phyloP scores from a whole-genome alignment of 2,888 invertebrate species.

The Cephus pulcher region DNA sequence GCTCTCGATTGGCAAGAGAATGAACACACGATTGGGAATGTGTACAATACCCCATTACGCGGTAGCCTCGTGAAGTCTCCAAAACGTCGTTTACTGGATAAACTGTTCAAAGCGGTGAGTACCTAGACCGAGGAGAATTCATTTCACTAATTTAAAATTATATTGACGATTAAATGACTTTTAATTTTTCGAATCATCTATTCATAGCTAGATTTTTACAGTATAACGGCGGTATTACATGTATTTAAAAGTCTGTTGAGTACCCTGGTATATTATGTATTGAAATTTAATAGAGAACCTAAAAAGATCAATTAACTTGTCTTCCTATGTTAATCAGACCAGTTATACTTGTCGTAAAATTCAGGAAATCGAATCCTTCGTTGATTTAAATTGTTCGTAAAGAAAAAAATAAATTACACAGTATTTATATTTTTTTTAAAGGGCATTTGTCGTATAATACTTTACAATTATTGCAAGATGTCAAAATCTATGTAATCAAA shows the following conservation, averaged over 20 bases:
- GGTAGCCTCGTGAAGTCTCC: conserved; percentile 30
- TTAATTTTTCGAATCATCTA: background rate
- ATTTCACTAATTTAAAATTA: background rate
- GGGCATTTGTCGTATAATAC: too few relatives aligned
- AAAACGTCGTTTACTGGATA: conserved; percentile 38
- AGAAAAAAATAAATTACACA: too few relatives aligned
- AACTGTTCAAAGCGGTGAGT: conserved; percentile 44
- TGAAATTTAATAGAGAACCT: background rate
- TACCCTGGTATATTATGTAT: too few relatives aligned
- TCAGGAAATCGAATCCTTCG: background rate
- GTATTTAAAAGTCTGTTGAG: background rate
- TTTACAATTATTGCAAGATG: too few relatives aligned
- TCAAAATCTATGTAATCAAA: too few relatives aligned
- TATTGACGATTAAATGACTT: background rate
- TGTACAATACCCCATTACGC: conserved; percentile 38
- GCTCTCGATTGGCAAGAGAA: conserved; percentile 26
- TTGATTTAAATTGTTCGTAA: background rate
- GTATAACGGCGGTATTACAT: background rate
- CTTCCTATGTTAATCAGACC: background rate
- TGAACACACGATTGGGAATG: conserved; percentile 10
- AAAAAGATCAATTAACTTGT: background rate
- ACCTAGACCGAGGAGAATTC: background rate
- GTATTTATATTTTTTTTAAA: too few relatives aligned
- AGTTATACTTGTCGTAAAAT: background rate
- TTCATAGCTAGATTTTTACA: background rate